Evolutionary conservation across 2,888 invertebrate genomes (phyloP).

Genomic region (Pomacea canaliculata): DNA sequence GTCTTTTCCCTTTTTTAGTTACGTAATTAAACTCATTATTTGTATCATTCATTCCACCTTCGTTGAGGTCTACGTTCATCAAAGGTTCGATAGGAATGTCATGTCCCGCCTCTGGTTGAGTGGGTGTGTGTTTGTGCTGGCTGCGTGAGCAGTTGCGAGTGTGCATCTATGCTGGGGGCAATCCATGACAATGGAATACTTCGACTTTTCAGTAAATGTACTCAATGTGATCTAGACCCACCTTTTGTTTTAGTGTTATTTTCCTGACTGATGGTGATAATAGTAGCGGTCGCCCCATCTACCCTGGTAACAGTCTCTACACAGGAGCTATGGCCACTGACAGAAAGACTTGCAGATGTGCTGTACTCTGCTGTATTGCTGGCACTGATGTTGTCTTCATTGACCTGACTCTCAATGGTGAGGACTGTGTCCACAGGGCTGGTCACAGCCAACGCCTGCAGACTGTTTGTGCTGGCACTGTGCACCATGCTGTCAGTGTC

Average conservation of each 20-base stretch:
- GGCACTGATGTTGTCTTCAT: conserved; percentile 20
- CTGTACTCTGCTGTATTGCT: conserved; percentile 1
- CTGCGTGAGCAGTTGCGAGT: too few relatives aligned
- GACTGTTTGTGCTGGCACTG: conserved; percentile 46
- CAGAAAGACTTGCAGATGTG: conserved; percentile 12
- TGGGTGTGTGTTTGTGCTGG: too few relatives aligned
- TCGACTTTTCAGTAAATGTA: too few relatives aligned
- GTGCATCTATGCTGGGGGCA: too few relatives aligned
- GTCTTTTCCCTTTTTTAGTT: too few relatives aligned
- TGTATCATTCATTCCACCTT: too few relatives aligned
- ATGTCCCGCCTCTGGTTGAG: too few relatives aligned
- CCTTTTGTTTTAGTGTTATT: conserved; percentile 39
- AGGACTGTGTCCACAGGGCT: conserved; percentile 5
- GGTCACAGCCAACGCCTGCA: conserved; percentile 28
- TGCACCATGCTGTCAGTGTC: conserved; percentile 35
- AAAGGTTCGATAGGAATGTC: too few relatives aligned
- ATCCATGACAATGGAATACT: too few relatives aligned
- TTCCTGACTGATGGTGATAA: conserved; percentile 38
- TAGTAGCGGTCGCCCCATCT: conserved; percentile 24
- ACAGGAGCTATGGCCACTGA: conserved; percentile 5
- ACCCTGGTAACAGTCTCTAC: conserved; percentile 18
- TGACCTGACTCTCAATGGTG: conserved; percentile 18
- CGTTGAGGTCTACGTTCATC: too few relatives aligned
- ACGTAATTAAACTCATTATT: too few relatives aligned
- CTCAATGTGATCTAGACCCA: conserved; percentile 10